Conservation (phyloP, 2,888 invertebrate species). For the Andrena trimmerana region DNA sequence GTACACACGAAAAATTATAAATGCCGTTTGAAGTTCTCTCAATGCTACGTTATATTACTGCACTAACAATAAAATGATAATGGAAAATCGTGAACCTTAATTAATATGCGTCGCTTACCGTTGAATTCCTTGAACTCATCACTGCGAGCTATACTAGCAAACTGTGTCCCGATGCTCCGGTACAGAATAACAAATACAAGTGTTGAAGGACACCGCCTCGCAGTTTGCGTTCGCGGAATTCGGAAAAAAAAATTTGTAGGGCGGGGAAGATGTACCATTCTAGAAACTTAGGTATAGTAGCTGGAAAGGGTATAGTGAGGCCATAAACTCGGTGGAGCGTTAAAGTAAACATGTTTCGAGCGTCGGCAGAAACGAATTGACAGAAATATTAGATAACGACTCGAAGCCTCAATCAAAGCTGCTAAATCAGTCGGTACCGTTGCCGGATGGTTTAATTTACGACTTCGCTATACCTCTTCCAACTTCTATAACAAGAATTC, state of each 20-base stretch:
- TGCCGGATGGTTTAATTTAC: too few relatives aligned
- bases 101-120: constrained; percentile 49
- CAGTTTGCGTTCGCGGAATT: constrained; percentile 71
- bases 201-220: constrained; percentile 70
- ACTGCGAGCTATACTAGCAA: constrained; percentile 48
- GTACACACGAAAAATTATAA: constrained; percentile 19
- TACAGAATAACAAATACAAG: constrained; percentile 71
- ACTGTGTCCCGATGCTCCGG: constrained; percentile 61
- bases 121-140: constrained; percentile 51
- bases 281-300: constrained; percentile 12
- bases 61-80: not conserved
- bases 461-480: too few relatives aligned
- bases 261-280: constrained; percentile 53
- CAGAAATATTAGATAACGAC: too few relatives aligned
- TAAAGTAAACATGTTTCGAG: too few relatives aligned
- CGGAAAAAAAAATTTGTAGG: constrained; percentile 67
- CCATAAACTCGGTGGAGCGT: too few relatives aligned
- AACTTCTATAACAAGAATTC: constrained; percentile 42
- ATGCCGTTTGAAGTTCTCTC: not conserved
- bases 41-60: not conserved
- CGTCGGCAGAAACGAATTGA: too few relatives aligned
- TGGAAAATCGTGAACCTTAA: constrained; percentile 22
- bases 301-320: too few relatives aligned
- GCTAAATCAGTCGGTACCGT: too few relatives aligned
- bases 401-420: too few relatives aligned